Percentiles rank a stretch among this genome's conserved stretches.
phyloP scores from a whole-genome alignment of 1,140 invertebrate species.

The Drosophila insularis region DNA sequence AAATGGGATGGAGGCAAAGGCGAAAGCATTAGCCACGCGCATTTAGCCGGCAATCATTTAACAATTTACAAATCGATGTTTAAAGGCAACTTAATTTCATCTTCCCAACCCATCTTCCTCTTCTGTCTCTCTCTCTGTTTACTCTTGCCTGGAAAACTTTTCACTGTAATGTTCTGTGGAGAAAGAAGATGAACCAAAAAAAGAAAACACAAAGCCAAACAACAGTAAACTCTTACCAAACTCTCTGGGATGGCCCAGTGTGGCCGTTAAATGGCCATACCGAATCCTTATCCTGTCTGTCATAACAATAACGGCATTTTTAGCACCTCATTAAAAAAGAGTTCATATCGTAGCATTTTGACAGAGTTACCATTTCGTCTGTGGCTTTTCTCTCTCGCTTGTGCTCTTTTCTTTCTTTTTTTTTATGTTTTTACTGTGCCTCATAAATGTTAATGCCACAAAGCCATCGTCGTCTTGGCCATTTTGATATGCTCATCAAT shows the following conservation, averaged over 20 bases:
- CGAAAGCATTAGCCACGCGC: slow-evolving; percentile 69
- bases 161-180: slow-evolving; percentile 61
- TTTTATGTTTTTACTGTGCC: slow-evolving; percentile 45
- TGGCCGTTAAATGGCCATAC: slow-evolving; percentile 59
- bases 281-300: slow-evolving; percentile 50
- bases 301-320: slow-evolving; percentile 80
- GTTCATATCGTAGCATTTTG: slow-evolving; percentile 71
- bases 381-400: slow-evolving; percentile 8
- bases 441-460: slow-evolving; percentile 53
- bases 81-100: slow-evolving; percentile 60
- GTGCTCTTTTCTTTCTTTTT: slow-evolving; percentile 22
- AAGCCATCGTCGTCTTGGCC: slow-evolving; percentile 27
- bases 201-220: slow-evolving; percentile 1
- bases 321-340: slow-evolving; percentile 81
- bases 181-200: neutral
- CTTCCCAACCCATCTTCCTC: neutral
- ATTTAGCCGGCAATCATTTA: slow-evolving; percentile 77
- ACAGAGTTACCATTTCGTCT: slow-evolving; percentile 46
- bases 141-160: slow-evolving; percentile 44
- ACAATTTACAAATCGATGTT: slow-evolving; percentile 82
- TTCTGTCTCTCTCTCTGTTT: neutral
- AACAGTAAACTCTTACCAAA: slow-evolving; percentile 18
- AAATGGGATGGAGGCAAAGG: neutral
- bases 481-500: slow-evolving; percentile 69
- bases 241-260: slow-evolving; percentile 14